Conservation (phyloP, 1,140 invertebrate genomes). For the Halesus radiatus region DNA sequence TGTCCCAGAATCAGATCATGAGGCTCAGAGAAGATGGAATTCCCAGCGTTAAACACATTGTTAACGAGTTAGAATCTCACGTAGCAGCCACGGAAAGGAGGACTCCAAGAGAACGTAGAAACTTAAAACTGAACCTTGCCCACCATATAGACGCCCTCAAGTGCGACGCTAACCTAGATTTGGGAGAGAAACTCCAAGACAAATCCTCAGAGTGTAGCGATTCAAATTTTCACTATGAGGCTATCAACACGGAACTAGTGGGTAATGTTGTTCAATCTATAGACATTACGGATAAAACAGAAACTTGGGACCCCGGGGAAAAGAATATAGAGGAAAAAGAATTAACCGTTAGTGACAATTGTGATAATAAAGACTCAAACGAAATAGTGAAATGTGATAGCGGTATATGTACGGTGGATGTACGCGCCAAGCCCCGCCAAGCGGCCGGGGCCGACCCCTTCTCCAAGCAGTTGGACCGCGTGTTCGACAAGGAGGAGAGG, state of each 20-base stretch:
- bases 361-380: constrained; percentile 63
- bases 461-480: constrained; percentile 79
- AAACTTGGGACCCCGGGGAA: constrained; percentile 77
- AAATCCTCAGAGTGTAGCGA: constrained; percentile 59
- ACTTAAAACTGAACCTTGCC: constrained; percentile 77
- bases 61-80: constrained; percentile 76
- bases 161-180: constrained; percentile 60
- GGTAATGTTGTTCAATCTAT: constrained; percentile 55
- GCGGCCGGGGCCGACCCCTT: constrained; percentile 75
- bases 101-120: constrained; percentile 68
- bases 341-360: constrained; percentile 18
- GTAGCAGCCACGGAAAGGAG: constrained; percentile 60
- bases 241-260: constrained; percentile 39
- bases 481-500: constrained; percentile 81
- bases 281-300: constrained; percentile 70
- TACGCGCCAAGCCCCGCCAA: constrained; percentile 63
- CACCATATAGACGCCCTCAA: constrained; percentile 68
- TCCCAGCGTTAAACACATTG: constrained; percentile 74
- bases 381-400: constrained; percentile 71
- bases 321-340: constrained; percentile 50
- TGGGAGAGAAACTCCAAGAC: constrained; percentile 59
- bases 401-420: constrained; percentile 63
- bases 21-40: constrained; percentile 75
- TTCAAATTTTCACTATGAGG: constrained; percentile 56
- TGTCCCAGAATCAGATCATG: constrained; percentile 90